Evolutionary conservation across 2,888 invertebrate species (phyloP).

Genomic region (Cosmopolites sordidus): DNA sequence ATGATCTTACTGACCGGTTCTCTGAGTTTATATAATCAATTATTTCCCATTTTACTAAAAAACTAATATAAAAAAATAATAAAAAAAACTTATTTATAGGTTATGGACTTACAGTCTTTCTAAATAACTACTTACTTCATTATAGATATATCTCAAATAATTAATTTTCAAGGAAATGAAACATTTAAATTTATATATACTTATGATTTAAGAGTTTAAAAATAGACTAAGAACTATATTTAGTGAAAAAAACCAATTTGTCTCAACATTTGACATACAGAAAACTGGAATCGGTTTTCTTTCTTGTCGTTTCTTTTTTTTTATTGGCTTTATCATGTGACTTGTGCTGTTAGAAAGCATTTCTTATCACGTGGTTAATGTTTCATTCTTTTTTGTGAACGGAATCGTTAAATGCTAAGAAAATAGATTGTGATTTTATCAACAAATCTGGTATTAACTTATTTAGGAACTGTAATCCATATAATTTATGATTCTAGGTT

Average conservation of each 20-base stretch:
- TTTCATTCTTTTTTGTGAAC: too few relatives aligned
- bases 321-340: too few relatives aligned
- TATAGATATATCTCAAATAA: conserved; percentile 8
- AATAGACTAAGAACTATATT: conserved; percentile 3
- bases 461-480: too few relatives aligned
- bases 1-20: conserved; percentile 5
- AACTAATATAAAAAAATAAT: not conserved
- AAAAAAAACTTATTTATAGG: conserved; percentile 4
- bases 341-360: too few relatives aligned
- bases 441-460: too few relatives aligned
- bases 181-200: conserved; percentile 5
- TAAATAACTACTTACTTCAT: conserved; percentile 14
- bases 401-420: too few relatives aligned
- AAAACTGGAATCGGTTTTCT: too few relatives aligned
- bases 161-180: not conserved
- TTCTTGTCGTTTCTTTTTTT: too few relatives aligned
- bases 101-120: conserved; percentile 2
- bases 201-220: conserved; percentile 11
- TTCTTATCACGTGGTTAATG: too few relatives aligned
- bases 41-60: not conserved
- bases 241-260: not conserved
- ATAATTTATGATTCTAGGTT: too few relatives aligned
- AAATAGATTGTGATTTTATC: too few relatives aligned
- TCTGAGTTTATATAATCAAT: conserved; percentile 9
- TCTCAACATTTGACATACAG: not conserved